phyloP scores from a whole-genome alignment of 2,888 invertebrate species.

The Hirtodrosophila duncani region DNA sequence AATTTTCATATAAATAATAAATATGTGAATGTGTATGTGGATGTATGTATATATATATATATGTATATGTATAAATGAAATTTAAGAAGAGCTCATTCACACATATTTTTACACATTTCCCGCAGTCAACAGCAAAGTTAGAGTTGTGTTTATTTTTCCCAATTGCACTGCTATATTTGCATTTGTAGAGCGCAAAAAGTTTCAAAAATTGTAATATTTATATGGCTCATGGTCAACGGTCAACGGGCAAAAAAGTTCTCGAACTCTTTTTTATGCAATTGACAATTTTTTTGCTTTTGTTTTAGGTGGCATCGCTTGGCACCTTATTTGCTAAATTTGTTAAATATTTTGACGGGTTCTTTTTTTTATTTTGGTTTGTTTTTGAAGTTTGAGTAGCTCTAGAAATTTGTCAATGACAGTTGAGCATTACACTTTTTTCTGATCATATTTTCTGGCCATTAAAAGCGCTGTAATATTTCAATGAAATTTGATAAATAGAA shows the following conservation, averaged over 20 bases:
- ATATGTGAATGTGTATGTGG: too few species aligned
- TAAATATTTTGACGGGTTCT: too few species aligned
- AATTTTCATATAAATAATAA: too few species aligned
- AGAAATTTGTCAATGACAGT: constrained; percentile 14
- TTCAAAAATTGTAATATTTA: constrained; percentile 49
- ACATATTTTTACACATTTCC: constrained; percentile 42
- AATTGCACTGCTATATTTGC: constrained; percentile 28
- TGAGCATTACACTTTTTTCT: too few species aligned
- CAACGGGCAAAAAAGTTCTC: constrained; percentile 16
- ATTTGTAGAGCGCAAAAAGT: constrained; percentile 20
- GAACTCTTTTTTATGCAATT: constrained; percentile 3
- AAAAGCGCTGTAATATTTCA: too few species aligned
- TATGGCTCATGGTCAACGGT: constrained; percentile 51
- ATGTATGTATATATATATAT: too few species aligned
- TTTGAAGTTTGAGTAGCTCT: neutral
- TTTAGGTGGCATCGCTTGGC: constrained; percentile 26
- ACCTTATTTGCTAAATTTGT: constrained; percentile 38
- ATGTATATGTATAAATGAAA: too few species aligned
- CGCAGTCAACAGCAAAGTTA: constrained; percentile 42
- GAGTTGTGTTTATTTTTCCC: neutral
- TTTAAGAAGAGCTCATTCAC: too few species aligned
- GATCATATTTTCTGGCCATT: too few species aligned
- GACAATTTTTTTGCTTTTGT: too few species aligned
- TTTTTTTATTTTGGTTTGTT: constrained; percentile 2
- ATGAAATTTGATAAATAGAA: too few species aligned